Evolutionary conservation across 1,140 invertebrate species (phyloP).

Genomic region (Anadara kagoshimensis): DNA sequence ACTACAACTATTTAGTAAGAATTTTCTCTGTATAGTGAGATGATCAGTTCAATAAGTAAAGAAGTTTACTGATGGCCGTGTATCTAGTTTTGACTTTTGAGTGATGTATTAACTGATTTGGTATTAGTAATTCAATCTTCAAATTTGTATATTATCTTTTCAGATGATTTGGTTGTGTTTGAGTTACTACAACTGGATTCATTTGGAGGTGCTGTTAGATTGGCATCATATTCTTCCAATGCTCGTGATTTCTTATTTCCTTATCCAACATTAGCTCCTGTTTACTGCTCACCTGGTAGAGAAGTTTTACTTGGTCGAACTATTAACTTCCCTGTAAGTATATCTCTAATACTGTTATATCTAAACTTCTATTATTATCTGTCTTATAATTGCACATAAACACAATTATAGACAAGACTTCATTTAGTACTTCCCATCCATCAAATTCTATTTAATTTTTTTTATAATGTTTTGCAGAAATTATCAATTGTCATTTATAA

Average conservation of each 20-base stretch:
- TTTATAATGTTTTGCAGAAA: too few species aligned
- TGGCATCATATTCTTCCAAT: conserved; percentile 67
- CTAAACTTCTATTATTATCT: not conserved
- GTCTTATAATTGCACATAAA: not conserved
- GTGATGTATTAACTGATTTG: not conserved
- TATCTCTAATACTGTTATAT: not conserved
- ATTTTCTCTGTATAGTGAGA: not conserved
- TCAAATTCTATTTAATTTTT: too few species aligned
- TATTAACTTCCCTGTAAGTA: conserved; percentile 68
- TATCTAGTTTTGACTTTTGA: not conserved
- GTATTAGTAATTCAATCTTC: not conserved
- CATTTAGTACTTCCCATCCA: not conserved
- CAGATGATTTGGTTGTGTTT: conserved; percentile 69
- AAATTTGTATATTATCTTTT: conserved; percentile 33
- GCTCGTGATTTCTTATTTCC: conserved; percentile 71
- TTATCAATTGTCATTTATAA: too few species aligned
- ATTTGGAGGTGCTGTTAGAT: conserved; percentile 59
- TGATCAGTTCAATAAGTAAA: too few species aligned
- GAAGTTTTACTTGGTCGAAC: conserved; percentile 67
- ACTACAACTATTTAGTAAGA: not conserved
- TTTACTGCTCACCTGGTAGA: conserved; percentile 58
- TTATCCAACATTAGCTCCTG: conserved; percentile 59
- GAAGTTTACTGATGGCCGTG: not conserved
- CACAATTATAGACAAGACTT: not conserved
- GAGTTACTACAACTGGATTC: conserved; percentile 68